Percentiles rank a stretch among this genome's conserved stretches.
Conservation (phyloP, 2,797 vertebrate species). For the Moxostoma hubbsi region DNA sequence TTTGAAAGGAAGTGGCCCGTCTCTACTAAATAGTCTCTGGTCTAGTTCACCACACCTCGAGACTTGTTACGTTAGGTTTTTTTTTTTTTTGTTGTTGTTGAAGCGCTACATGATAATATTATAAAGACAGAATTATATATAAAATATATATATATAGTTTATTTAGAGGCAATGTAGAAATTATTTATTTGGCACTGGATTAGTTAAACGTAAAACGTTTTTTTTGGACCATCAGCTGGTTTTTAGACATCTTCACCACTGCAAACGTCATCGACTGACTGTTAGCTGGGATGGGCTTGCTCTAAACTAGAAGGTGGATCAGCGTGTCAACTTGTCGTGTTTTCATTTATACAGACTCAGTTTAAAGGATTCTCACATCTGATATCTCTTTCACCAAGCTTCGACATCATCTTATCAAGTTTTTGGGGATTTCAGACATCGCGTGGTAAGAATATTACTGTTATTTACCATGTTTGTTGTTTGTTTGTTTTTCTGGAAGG, state of each 20-base stretch:
- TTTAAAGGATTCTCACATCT: neutral
- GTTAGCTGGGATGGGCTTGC: neutral
- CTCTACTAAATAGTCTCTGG: too few species aligned
- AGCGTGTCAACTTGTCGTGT: neutral
- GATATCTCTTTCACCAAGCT: neutral
- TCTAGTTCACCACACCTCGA: constrained; percentile 1
- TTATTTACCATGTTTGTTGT: neutral
- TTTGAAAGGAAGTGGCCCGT: too few species aligned
- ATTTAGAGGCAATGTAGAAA: neutral
- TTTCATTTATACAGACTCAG: neutral
- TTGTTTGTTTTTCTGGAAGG: too few species aligned
- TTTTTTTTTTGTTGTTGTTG: neutral
- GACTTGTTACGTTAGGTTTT: neutral
- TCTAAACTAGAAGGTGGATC: neutral
- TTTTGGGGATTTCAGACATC: neutral
- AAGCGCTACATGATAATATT: neutral
- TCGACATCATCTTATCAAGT: neutral
- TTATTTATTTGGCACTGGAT: neutral
- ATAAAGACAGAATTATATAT: neutral
- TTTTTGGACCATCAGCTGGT: constrained; percentile 45
- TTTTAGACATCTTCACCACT: neutral
- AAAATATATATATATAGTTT: neutral
- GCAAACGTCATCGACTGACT: constrained; percentile 15
- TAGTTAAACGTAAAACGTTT: neutral
- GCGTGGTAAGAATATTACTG: constrained; percentile 17